These are phyloP conservation scores for Brachyalestes nurse DNA, from an alignment of 2,797 vertebrate species.

Conservation along the genomic window DNA sequence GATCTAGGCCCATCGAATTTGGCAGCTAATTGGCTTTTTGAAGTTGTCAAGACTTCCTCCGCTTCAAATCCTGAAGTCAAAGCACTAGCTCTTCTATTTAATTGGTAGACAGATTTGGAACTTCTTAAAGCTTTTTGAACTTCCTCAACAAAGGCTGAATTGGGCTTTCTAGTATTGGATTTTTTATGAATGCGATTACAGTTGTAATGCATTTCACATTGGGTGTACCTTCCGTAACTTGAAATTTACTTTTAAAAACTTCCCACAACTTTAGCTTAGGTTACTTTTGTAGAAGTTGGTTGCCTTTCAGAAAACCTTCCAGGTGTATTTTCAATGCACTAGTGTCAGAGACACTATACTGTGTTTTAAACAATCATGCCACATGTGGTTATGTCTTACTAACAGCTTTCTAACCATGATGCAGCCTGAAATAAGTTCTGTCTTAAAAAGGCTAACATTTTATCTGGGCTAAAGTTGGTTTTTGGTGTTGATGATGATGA, in stretches of 20 bases:
- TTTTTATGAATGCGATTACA: slow-evolving; percentile 21
- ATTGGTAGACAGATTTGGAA: slow-evolving; percentile 24
- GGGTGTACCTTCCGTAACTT: not conserved
- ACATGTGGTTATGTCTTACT: not conserved
- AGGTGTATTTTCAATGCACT: not conserved
- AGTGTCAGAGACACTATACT: not conserved
- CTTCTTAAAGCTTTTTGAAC: slow-evolving; percentile 19
- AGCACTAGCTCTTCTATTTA: slow-evolving; percentile 46
- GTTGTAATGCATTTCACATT: not conserved
- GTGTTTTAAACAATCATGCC: not conserved
- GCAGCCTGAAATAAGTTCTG: too few relatives aligned
- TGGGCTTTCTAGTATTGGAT: slow-evolving; percentile 8
- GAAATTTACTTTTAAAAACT: slow-evolving; percentile 1
- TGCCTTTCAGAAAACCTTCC: not conserved
- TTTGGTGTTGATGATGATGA: too few relatives aligned
- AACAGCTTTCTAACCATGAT: not conserved
- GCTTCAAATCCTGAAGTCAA: slow-evolving; percentile 69
- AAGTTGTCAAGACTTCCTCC: slow-evolving; percentile 68
- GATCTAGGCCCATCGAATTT: slow-evolving; percentile 69
- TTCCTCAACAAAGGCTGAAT: slow-evolving; percentile 24
- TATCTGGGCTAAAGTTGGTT: too few relatives aligned
- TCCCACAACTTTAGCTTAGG: not conserved
- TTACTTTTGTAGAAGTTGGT: not conserved
- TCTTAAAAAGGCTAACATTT: too few relatives aligned
- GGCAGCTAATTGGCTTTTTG: slow-evolving; percentile 77